Evolutionary conservation across 2,113 vertebrate genomes (phyloP).

Genomic region (Axis porcinus): DNA sequence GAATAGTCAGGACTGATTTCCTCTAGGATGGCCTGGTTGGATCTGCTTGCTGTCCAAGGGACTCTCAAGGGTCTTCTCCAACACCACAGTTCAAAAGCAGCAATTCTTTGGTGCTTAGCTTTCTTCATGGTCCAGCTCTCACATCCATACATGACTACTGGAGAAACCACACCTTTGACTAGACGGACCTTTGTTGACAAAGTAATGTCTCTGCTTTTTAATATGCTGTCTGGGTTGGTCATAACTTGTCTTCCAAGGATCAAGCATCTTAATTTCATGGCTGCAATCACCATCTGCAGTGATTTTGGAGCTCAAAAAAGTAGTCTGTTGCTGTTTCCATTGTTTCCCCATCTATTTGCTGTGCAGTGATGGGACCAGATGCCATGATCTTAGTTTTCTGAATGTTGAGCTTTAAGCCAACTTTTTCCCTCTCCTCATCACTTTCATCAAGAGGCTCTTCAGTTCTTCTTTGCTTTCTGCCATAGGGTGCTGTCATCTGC

Average conservation of each 20-base stretch:
- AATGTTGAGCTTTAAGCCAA: neutral
- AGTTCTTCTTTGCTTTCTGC: neutral
- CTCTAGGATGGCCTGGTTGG: neutral
- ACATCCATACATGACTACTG: neutral
- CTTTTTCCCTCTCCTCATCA: neutral
- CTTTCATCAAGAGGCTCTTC: neutral
- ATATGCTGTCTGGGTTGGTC: neutral
- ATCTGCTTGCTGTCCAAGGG: neutral
- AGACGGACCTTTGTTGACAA: neutral
- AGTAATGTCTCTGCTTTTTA: neutral
- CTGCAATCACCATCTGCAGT: neutral
- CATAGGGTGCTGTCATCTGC: neutral
- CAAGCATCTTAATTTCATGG: neutral
- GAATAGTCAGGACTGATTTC: neutral
- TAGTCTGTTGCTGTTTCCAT: neutral
- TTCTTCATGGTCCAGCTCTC: neutral
- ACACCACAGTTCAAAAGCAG: neutral
- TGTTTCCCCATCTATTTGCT: neutral
- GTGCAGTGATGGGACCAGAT: neutral
- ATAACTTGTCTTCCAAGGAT: neutral
- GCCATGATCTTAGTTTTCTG: neutral
- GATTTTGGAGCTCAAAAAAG: neutral
- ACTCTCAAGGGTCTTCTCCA: neutral
- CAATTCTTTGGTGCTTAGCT: neutral
- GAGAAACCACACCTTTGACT: neutral